Evolutionary conservation across 2,797 vertebrate species (phyloP), one percentile per base, ranked within the genome.

Genomic region (Sebastes cheni): DNA sequence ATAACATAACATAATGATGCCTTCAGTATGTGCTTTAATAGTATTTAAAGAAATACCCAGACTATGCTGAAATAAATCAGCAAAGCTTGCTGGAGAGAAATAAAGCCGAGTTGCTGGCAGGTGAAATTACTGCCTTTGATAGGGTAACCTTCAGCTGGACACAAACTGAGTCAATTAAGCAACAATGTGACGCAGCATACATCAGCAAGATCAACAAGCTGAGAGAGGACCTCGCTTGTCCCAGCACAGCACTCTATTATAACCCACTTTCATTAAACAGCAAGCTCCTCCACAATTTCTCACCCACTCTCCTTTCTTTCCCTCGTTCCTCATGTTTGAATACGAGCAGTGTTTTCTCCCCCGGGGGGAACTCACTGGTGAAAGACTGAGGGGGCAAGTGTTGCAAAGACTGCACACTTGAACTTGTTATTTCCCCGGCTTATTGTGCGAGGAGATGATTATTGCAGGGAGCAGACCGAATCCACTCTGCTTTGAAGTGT

Each of bases 381-480:
- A 86, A 81, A 80, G 54, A 82, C 72, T 18, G 66, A 80, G 72
- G 71, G 71, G 74, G 69, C 67, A 79, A 89, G 73, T 58, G 85
- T 42, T 80, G 64, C 72, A 72, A 72, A 70, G 66, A 50, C 67
- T 46, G 55, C 82, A 73, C 77, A 85, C 85, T 86, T 81, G 72
- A 87, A 89, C 77, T 87, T 90, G 84, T 87, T 90, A 90, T 90
- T 89, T 90, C 72, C 81, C 32, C 1, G 22, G 70, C 46, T 84
- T 79, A 71, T 84, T 87, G 55, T 79, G 23, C 1, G 1, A 66
- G 59, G 75, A 75, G 80, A 76, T 81, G 68, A 85, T 86, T 70
- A 80, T 65, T 85, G 74, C 27, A 75, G 76, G 64, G 59, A 66
- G 61, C 76, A 74, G 70, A 69, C 20, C 5, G 3, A 60, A 72